Base-by-base conservation (phyloP, 2,113 vertebrate species). In the Chinchilla lanigera region DNA sequence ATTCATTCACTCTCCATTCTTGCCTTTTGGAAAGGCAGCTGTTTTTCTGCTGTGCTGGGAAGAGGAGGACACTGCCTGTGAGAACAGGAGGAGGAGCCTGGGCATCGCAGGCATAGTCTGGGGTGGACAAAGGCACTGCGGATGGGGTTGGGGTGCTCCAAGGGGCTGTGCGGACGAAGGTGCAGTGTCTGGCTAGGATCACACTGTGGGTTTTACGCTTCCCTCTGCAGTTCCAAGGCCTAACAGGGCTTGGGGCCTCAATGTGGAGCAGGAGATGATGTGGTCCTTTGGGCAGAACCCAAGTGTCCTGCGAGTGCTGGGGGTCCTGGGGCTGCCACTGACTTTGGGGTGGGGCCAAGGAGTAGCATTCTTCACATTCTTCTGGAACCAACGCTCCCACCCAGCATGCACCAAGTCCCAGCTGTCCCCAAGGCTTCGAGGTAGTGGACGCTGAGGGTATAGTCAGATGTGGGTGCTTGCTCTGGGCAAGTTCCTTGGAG, bases 11-110 rank as follows among this genome's bases (percentile, higher is more conserved):
- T 20, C 75, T 91, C 7, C 28, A 24, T 89, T 77, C 63, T 22
- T 92, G 77, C 22, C 75, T 75, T 89, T 87, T 90, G 69, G 91
- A 80, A 75, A 89, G 16, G 38, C 17, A 65, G 67, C 33, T 85
- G 50, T 73, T 58, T 81, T 56, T 77, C 93, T 81, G 61, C 88
- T 92, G 69, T 86, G 47, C 86, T 77, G 33, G 50, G 38, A 92
- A 54, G 41, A 11, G 11, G 75, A 91, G 52, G n/a, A 52, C 83
- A 87, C 78, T 78, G 35, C 33, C 20, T 33, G n/a, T 83, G 75
- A 71, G 38, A 67, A 50, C 44, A 3, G 17, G 63, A 12, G 60
- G 56, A 89, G 38, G 86, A 61, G 35, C 14, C 35, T 30, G 89
- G 58, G 50, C 7, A 20, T 88, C 3, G 3, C 33, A 5, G 52